These are phyloP conservation scores for Diglossa cyanea DNA, from an alignment of 2,797 vertebrate species.

Conservation along the genomic window DNA sequence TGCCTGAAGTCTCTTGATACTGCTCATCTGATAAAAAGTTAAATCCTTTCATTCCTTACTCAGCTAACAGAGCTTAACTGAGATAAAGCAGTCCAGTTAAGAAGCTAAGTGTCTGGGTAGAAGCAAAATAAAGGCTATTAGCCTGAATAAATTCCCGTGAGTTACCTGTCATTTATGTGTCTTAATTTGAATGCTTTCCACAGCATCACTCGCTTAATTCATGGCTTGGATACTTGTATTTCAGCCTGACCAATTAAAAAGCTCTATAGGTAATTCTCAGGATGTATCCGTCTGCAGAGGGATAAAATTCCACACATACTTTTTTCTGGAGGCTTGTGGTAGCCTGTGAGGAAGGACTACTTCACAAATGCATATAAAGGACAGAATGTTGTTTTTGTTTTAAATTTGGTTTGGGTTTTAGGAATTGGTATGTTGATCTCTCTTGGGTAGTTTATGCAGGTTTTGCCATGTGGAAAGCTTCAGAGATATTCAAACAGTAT, in stretches of 20 bases:
- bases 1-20: neutral
- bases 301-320: fast-evolving
- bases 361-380: neutral
- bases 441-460: neutral
- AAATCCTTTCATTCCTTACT: neutral
- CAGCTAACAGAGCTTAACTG: neutral
- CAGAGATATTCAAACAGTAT: neutral
- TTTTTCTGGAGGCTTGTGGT: neutral
- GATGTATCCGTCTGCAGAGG: neutral
- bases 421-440: neutral
- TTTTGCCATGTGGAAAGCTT: neutral
- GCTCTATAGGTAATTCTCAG: neutral
- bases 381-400: neutral
- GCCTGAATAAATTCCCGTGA: neutral
- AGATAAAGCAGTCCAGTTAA: neutral
- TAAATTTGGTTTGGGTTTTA: neutral
- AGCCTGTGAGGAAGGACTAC: neutral
- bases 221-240: neutral
- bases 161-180: neutral
- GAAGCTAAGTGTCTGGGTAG: neutral
- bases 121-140: neutral
- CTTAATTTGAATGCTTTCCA: neutral
- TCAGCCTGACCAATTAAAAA: neutral
- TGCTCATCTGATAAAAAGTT: neutral
- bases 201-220: neutral